phyloP scores from a whole-genome alignment of 2,888 invertebrate genomes.

The Drosophila meridionalis region DNA sequence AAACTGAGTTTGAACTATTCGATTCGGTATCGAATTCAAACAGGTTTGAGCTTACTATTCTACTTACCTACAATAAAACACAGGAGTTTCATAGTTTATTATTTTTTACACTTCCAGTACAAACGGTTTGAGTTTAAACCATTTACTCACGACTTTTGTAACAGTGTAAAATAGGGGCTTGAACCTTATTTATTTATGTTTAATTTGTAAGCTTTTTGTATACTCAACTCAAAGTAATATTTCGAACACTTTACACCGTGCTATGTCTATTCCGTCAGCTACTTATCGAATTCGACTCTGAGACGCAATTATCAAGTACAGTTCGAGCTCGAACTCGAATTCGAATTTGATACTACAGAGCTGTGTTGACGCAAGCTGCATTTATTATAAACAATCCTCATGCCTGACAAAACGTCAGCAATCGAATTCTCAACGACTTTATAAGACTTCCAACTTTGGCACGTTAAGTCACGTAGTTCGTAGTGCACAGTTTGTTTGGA shows the following conservation, averaged over 20 bases:
- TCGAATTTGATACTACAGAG: constrained; percentile 6
- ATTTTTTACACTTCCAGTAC: background rate
- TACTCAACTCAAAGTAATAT: background rate
- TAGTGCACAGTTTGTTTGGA: constrained; percentile 8
- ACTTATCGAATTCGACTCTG: background rate
- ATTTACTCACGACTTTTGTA: background rate
- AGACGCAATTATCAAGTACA: background rate
- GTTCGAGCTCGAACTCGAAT: constrained; percentile 8
- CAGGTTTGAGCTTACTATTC: background rate
- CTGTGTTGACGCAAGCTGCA: constrained; percentile 39
- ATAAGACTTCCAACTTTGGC: background rate
- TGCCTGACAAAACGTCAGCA: constrained; percentile 23
- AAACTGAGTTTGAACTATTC: no score
- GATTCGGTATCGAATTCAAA: background rate
- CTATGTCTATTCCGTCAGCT: background rate
- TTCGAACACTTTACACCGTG: background rate
- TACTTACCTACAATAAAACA: background rate
- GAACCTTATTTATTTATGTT: background rate
- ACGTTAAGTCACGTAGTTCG: constrained; percentile 42
- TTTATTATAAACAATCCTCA: constrained; percentile 14
- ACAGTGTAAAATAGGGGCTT: background rate
- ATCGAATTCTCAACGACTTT: constrained; percentile 10
- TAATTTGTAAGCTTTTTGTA: background rate
- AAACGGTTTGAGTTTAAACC: background rate
- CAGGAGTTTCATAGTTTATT: background rate